A percentile compares a stretch with the other conserved stretches of the same genome.
These are phyloP conservation scores for Diploscapter pachys DNA, from an alignment of 1,140 invertebrate species.

Conservation along the genomic window DNA sequence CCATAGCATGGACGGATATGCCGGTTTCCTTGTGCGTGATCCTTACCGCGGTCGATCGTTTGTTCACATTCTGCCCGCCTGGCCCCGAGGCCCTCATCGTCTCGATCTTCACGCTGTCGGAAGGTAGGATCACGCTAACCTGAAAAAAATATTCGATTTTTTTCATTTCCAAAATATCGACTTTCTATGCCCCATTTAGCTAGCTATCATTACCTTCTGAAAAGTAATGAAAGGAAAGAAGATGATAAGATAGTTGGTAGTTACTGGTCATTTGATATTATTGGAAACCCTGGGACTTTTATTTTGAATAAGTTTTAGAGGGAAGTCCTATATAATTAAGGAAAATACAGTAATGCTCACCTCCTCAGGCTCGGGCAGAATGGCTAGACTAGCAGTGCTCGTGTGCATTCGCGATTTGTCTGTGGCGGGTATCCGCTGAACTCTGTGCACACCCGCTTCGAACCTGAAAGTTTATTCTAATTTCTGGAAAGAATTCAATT, in stretches of 20 bases:
- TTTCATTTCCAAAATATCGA: too few relatives aligned
- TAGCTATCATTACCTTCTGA: not conserved
- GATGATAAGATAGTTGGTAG: not conserved
- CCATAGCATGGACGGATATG: slow-evolving; percentile 53
- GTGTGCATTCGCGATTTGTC: slow-evolving; percentile 88
- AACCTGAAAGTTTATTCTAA: slow-evolving; percentile 65
- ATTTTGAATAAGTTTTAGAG: too few relatives aligned
- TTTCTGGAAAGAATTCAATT: not conserved
- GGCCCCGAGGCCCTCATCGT: slow-evolving; percentile 82
- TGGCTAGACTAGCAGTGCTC: slow-evolving; percentile 80
- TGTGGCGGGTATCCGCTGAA: slow-evolving; percentile 87
- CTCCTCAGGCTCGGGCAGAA: slow-evolving; percentile 79
- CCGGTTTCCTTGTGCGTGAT: slow-evolving; percentile 78
- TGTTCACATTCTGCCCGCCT: slow-evolving; percentile 95
- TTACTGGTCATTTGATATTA: too few relatives aligned
- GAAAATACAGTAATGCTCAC: slow-evolving; percentile 56
- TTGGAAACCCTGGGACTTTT: too few relatives aligned
- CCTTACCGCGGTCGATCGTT: slow-evolving; percentile 84
- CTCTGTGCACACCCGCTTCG: slow-evolving; percentile 89
- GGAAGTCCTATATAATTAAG: too few relatives aligned
- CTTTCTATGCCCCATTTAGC: too few relatives aligned
- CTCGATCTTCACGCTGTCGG: slow-evolving; percentile 75
- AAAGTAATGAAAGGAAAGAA: slow-evolving; percentile 5
- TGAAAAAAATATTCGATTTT: slow-evolving; percentile 17
- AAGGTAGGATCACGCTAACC: slow-evolving; percentile 61